These are phyloP conservation scores for Oxystoma pomonae DNA, from an alignment of 2,888 invertebrate species.

Conservation along the genomic window DNA sequence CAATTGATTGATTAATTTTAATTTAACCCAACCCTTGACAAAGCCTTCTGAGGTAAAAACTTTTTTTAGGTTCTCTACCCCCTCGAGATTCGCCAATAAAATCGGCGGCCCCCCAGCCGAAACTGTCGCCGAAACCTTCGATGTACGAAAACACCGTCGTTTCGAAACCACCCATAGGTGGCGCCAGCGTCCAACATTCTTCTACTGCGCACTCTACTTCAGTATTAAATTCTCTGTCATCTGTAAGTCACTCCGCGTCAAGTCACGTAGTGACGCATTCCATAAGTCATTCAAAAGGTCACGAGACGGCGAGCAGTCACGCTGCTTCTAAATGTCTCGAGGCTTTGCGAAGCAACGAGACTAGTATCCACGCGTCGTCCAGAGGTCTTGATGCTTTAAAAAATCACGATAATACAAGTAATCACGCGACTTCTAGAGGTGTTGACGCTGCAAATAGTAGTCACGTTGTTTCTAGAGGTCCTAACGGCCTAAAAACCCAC, in stretches of 20 bases:
- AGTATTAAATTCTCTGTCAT: neutral
- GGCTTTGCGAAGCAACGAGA: neutral
- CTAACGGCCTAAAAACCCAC: too few species aligned
- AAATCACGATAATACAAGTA: too few species aligned
- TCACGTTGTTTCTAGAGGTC: conserved; percentile 33
- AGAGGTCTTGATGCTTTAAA: too few species aligned
- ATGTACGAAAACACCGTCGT: neutral
- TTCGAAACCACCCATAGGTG: neutral
- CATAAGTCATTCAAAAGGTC: neutral
- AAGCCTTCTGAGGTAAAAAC: too few species aligned
- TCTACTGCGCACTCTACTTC: neutral
- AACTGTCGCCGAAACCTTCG: conserved; percentile 13
- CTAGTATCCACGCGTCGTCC: too few species aligned
- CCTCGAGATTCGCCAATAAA: neutral
- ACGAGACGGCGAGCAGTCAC: neutral
- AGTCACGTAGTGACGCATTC: neutral
- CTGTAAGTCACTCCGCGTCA: neutral
- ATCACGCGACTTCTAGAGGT: neutral
- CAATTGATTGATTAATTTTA: too few species aligned
- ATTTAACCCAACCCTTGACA: too few species aligned
- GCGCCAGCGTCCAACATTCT: neutral
- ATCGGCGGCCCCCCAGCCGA: conserved; percentile 18
- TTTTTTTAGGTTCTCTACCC: neutral
- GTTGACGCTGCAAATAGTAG: neutral
- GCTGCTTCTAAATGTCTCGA: neutral